Percentiles rank a stretch among this genome's conserved stretches.
phyloP scores from a whole-genome alignment of 2,113 vertebrate species.

The Muscicapa adusta region DNA sequence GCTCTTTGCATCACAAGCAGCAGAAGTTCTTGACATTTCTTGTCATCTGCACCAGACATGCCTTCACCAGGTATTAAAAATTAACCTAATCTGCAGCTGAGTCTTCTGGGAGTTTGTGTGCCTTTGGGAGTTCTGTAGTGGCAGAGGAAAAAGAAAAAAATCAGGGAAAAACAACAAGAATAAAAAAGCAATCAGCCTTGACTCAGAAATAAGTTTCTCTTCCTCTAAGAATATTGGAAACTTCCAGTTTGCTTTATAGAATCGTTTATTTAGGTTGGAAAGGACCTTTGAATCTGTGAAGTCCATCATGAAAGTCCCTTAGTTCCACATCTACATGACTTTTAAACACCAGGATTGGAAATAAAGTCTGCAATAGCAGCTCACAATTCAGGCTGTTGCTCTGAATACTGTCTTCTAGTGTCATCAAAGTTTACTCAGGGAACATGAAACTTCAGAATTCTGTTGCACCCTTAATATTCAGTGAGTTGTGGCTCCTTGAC shows the following conservation, averaged over 20 bases:
- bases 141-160: not conserved
- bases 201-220: not conserved
- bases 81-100: not conserved
- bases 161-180: not conserved
- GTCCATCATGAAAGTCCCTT: not conserved
- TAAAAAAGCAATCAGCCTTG: not conserved
- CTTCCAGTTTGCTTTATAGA: not conserved
- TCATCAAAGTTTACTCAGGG: not conserved
- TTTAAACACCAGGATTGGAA: not conserved
- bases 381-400: not conserved
- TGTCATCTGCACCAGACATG: not conserved
- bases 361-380: not conserved
- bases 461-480: not conserved
- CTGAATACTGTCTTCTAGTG: not conserved
- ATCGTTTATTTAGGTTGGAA: not conserved
- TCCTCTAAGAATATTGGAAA: not conserved
- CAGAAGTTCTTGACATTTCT: not conserved
- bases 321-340: not conserved
- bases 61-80: slow-evolving; percentile 28
- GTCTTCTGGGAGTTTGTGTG: not conserved
- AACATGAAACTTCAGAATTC: not conserved
- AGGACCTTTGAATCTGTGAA: not conserved
- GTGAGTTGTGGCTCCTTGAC: not conserved
- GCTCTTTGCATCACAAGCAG: not conserved
- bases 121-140: not conserved